Percentiles rank a stretch among this genome's conserved stretches.
Conservation (phyloP, 2,113 vertebrate genomes). For the Ophiodon elongatus region DNA sequence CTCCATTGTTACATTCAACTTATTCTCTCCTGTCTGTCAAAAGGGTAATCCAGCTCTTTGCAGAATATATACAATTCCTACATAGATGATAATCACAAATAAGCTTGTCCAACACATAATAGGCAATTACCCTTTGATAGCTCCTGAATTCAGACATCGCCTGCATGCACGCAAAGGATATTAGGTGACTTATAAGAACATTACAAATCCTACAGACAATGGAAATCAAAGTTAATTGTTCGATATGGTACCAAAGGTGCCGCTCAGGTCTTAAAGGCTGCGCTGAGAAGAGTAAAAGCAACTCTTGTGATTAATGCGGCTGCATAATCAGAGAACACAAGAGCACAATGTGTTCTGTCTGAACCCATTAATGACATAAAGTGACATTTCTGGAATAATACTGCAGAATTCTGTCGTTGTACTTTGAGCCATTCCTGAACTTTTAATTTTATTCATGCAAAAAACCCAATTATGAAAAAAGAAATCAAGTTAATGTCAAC, state of each 20-base stretch:
- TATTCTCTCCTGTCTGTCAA: conserved; percentile 63
- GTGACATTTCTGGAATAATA: conserved; percentile 32
- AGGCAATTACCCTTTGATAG: conserved; percentile 69
- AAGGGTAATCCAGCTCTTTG: conserved; percentile 50
- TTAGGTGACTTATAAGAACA: conserved; percentile 55
- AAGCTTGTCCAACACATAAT: conserved; percentile 68
- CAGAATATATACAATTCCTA: conserved; percentile 54
- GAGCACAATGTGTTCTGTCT: conserved; percentile 27
- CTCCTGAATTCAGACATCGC: conserved; percentile 44
- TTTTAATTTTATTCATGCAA: conserved; percentile 30
- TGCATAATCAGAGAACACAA: conserved; percentile 44
- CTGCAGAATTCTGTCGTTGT: conserved; percentile 14
- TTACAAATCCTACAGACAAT: conserved; percentile 62
- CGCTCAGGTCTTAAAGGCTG: conserved; percentile 45
- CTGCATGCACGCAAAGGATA: conserved; percentile 32
- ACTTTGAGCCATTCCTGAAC: conserved; percentile 22
- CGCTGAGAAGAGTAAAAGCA: conserved; percentile 23
- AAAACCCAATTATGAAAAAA: conserved; percentile 12
- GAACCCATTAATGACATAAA: conserved; percentile 47
- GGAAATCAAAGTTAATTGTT: conserved; percentile 75
- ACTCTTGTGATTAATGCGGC: conserved; percentile 48
- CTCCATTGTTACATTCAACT: conserved; percentile 57
- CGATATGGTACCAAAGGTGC: conserved; percentile 39
- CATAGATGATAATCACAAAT: conserved; percentile 70
- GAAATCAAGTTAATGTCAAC: conserved; percentile 35